A percentile compares a stretch with the other conserved stretches of the same genome.
These are phyloP conservation scores for Dipodomys spectabilis DNA, from an alignment of 2,113 vertebrate genomes.

Conservation along the genomic window DNA sequence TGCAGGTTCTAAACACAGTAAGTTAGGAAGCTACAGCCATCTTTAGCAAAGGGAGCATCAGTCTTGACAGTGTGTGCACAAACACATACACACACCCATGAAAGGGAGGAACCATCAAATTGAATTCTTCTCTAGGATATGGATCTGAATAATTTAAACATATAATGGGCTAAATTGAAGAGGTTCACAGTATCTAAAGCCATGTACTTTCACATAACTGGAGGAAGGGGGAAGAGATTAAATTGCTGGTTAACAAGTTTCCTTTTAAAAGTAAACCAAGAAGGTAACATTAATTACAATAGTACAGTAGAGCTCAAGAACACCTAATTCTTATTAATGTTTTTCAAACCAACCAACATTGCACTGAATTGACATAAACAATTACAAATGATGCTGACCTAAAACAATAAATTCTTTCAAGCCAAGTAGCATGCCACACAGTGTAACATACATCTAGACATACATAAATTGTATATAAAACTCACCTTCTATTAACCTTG, in stretches of 20 bases:
- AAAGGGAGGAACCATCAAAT: not conserved
- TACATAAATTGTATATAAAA: slow-evolving; percentile 61
- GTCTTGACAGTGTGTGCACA: not conserved
- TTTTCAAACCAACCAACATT: not conserved
- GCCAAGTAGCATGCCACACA: not conserved
- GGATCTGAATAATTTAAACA: not conserved
- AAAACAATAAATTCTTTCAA: slow-evolving; percentile 60
- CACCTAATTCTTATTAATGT: slow-evolving; percentile 37
- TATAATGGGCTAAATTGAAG: not conserved
- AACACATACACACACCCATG: not conserved
- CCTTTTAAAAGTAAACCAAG: slow-evolving; percentile 40
- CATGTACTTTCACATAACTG: slow-evolving; percentile 34
- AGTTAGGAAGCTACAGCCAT: not conserved
- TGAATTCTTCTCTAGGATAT: not conserved
- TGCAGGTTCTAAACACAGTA: not conserved
- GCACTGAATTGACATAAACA: slow-evolving; percentile 4
- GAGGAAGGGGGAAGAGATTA: not conserved
- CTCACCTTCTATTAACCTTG: not conserved
- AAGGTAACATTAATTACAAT: slow-evolving; percentile 21
- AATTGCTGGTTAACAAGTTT: not conserved
- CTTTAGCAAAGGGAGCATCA: not conserved
- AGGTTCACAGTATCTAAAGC: slow-evolving; percentile 82
- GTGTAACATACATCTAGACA: slow-evolving; percentile 55
- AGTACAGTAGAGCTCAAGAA: not conserved
- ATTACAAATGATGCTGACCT: not conserved